Percentiles rank a stretch among this genome's conserved stretches.
These are phyloP conservation scores for Amblyteles armatorius DNA, from an alignment of 2,888 invertebrate species.

Conservation along the genomic window DNA sequence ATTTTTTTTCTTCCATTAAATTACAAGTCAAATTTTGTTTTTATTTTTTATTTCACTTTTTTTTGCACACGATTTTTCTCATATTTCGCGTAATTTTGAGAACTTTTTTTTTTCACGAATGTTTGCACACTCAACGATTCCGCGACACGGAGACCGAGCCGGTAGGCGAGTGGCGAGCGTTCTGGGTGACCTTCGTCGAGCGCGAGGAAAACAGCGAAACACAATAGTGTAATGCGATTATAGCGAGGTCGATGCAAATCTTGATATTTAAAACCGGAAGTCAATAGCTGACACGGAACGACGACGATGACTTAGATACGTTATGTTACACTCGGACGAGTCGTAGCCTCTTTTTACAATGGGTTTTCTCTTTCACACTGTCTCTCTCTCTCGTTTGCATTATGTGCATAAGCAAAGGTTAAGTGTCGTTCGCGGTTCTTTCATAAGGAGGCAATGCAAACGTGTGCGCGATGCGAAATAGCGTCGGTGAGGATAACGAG, in stretches of 20 bases:
- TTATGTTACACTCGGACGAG: slow-evolving; percentile 24
- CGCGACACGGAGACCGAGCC: neutral
- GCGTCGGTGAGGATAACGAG: neutral
- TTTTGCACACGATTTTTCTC: neutral
- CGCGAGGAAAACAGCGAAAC: slow-evolving; percentile 30
- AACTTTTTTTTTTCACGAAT: neutral
- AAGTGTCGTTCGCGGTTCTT: slow-evolving; percentile 29
- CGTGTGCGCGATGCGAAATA: slow-evolving; percentile 11
- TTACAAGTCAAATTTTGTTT: neutral
- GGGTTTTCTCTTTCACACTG: slow-evolving; percentile 13
- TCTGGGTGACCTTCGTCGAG: slow-evolving; percentile 22
- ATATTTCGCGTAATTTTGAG: neutral
- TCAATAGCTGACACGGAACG: slow-evolving; percentile 29
- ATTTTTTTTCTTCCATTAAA: neutral
- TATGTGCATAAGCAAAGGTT: slow-evolving; percentile 10
- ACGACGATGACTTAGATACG: slow-evolving; percentile 36
- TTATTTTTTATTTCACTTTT: neutral
- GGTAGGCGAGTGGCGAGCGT: neutral
- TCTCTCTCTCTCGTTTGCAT: slow-evolving; percentile 30
- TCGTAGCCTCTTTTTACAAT: neutral
- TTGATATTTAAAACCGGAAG: slow-evolving; percentile 61
- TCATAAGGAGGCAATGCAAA: slow-evolving; percentile 28
- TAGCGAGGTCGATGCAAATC: slow-evolving; percentile 63
- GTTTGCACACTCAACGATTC: neutral
- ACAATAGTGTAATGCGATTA: slow-evolving; percentile 56